Evolutionary conservation across 2,888 invertebrate genomes (phyloP), one percentile per base, ranked within the genome.

Genomic region (Pachymerium ferrugineum): DNA sequence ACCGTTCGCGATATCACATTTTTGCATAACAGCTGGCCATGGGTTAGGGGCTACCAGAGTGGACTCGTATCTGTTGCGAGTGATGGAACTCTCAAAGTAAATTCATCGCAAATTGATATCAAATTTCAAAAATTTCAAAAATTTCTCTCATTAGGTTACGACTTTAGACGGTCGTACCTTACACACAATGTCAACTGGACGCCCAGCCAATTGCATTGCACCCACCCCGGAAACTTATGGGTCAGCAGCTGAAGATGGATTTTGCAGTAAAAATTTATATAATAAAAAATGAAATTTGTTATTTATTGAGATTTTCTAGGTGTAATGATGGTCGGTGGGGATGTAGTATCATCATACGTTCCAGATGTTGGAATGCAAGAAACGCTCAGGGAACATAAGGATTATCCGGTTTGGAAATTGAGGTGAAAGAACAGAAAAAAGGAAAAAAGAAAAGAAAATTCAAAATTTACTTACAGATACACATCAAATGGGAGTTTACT

Each of bases 1-100:
- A 80, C 81, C 70, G 83, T 85, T 75, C 80, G 83, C 74, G 85
- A 85, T 78, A 81, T 85, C 71, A 81, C 80, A 76, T 85, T 84
- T 79, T 79, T 84, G 77, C 82, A 83, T 75, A 80, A 81, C 10
- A 83, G 84, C 14, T 85, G 85, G 85, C 85, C 85, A 68, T 85
- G 84, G 83, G 81, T 80, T 22, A 77, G 80, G 42, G 81, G 80
- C 19, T 81, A 82, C 75, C 81, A 83, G 76, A 82, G 82, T 68
- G 81, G 82, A 35, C 77, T 83, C 30, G 76, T 84, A 35, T 83
- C 84, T 5, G 83, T 82, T 38, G 82, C 82, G 28, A 78, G 79
- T 70, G 83, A 84, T 78, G 84, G 84, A 12, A 82, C 82, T 16
- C 83, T 83, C 76, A 85, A 84, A 78, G 77, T 78, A 69, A 75